Base-by-base conservation (phyloP, 1,140 invertebrate species). In the Drosophila pseudoobscura region DNA sequence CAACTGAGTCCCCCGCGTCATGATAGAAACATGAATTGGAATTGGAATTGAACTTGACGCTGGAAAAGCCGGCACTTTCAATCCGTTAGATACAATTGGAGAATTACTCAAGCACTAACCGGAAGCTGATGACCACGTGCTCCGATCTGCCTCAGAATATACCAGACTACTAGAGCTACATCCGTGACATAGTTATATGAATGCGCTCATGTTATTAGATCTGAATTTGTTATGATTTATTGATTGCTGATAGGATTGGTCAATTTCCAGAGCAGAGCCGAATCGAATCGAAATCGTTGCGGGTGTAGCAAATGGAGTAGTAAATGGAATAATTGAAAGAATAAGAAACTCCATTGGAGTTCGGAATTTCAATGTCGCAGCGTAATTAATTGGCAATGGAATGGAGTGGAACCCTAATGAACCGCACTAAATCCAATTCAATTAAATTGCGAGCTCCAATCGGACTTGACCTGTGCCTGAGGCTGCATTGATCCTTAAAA, bases 341-440 rank as follows among this genome's bases (percentile, higher is more conserved):
- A 56, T 54, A 51, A 17, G 15, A 53, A 47, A 35, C 52, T 17
- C 22, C 43, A 74, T 47, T 74, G 54, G 63, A 74, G 22, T 6
- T 55, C 51, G 78, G 78, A 73, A 80, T 80, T 80, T 77, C 78
- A 82, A 82, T 82, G 78, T 65, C 78, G 78, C 66, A 75, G 58
- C 44, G 44, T 50, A 75, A 64, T 58, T 58, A 64, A 64, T 54
- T 80, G 82, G 56, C 66, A 70, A 77, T 47, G 74, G 53, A 80
- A 50, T 70, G 51, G n/a, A 31, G 2, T 31, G 9, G 43, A 49
- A 71, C 64, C 39, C 47, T 87, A 78, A 79, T 78, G 78, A 69
- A 62, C 55, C 56, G 66, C 63, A 63, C 57, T 31, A 85, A 59
- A 61, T 71, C 46, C 41, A 63, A 50, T 43, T 17, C 13, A 51